These are phyloP conservation scores for Carcharodon carcharias DNA, from an alignment of 2,797 vertebrate species.

Conservation along the genomic window DNA sequence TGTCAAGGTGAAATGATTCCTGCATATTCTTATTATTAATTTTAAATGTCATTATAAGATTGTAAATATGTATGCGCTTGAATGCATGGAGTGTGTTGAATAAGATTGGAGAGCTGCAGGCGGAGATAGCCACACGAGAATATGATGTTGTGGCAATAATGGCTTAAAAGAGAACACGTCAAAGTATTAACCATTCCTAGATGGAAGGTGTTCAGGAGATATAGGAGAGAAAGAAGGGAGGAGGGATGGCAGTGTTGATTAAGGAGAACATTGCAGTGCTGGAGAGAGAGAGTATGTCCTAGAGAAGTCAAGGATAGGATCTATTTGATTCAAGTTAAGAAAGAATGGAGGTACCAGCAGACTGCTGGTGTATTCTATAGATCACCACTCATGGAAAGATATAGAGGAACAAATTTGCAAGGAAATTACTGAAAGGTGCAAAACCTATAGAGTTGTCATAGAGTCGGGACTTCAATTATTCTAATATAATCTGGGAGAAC, in stretches of 20 bases:
- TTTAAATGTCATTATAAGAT: background rate
- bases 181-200: background rate
- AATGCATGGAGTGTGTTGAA: background rate
- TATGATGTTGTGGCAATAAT: background rate
- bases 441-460: too few species aligned
- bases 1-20: background rate
- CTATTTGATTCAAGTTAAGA: too few species aligned
- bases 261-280: background rate
- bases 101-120: background rate
- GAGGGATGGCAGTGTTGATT: background rate
- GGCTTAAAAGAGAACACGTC: background rate
- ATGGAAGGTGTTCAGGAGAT: background rate
- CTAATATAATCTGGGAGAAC: too few species aligned
- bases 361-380: too few species aligned
- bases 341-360: too few species aligned
- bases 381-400: too few species aligned
- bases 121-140: background rate
- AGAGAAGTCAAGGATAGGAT: background rate
- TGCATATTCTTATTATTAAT: background rate
- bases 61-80: background rate
- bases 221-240: background rate
- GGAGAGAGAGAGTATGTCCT: background rate
- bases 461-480: too few species aligned
- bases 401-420: too few species aligned
- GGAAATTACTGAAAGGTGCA: too few species aligned